Base-by-base conservation (phyloP, 2,888 invertebrate species). In the Heliothis peltigera region DNA sequence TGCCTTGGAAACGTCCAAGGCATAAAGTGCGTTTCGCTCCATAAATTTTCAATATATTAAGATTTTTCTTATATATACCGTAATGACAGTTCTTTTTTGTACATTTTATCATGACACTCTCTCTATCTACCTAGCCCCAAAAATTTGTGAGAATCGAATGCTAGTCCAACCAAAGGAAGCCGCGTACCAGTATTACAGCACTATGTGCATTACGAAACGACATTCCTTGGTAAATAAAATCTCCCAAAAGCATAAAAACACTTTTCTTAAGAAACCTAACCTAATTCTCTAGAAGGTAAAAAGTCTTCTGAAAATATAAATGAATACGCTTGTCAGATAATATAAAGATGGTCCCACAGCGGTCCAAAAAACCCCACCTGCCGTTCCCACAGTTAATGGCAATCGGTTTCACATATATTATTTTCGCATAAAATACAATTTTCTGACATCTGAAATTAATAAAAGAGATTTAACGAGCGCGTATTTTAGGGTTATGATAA, bases 381-480 rank as follows among this genome's bases (percentile, higher is more conserved):
- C 63, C 76, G 66, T 46, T 66, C 59, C 21, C 54, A 64, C 64
- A 70, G 78, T 70, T 69, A 75, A 75, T 64, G 62, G 56, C 47
- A 70, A 67, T 74, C 47, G 77, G 61, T 59, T 75, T 60, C 61
- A 65, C 46, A 58, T 78, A 69, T 72, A 78, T 79, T 42, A 78
- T 59, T 79, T 54, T 67, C 55, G 62, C 69, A 69, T 72, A 60
- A 71, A 70, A 70, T 56, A 75, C 59, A 53, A 51, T 63, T 70
- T 55, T 47, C 42, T 65, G 43, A 69, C 57, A 63, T 59, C 63
- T 62, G 58, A 75, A 78, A 78, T 70, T 78, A 78, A 73, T 79
- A 75, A 78, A 79, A 65, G 58, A 63, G 69, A 75, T 66, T 62
- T 62, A 55, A 57, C 52, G 43, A 53, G 17, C 43, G 56, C 61